A percentile compares a stretch with the other conserved stretches of the same genome.
phyloP scores from a whole-genome alignment of 1,140 invertebrate species.

The Drosophila yakuba region DNA sequence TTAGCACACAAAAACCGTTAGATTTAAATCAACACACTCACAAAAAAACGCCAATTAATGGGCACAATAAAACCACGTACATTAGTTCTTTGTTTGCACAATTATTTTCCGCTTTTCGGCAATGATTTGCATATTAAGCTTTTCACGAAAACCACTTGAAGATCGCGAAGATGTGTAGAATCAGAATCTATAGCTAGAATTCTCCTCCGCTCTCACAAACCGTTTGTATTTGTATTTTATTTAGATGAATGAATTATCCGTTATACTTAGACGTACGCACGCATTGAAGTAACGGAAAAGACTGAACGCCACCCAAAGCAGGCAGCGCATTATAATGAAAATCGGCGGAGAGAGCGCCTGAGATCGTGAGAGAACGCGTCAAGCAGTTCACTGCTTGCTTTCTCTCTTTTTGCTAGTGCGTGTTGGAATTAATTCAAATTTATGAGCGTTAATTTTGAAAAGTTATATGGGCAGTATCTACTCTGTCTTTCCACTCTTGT shows the following conservation, averaged over 20 bases:
- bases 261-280: slow-evolving; percentile 40
- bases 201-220: neutral
- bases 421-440: slow-evolving; percentile 69
- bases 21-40: slow-evolving; percentile 38
- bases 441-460: slow-evolving; percentile 73
- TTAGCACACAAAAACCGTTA: slow-evolving; percentile 38
- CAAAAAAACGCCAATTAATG: slow-evolving; percentile 25
- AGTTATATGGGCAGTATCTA: slow-evolving; percentile 18
- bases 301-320: slow-evolving; percentile 42
- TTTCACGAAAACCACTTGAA: slow-evolving; percentile 44
- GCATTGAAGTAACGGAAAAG: slow-evolving; percentile 62
- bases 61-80: slow-evolving; percentile 38
- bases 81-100: slow-evolving; percentile 23
- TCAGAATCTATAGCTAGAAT: slow-evolving; percentile 12
- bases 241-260: slow-evolving; percentile 21
- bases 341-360: neutral
- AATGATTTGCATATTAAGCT: slow-evolving; percentile 47
- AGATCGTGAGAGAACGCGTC: neutral
- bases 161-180: slow-evolving; percentile 21
- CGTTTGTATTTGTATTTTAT: slow-evolving; percentile 20
- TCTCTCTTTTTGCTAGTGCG: slow-evolving; percentile 21
- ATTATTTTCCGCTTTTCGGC: slow-evolving; percentile 28
- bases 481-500: neutral
- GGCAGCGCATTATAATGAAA: slow-evolving; percentile 37
- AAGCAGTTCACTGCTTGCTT: slow-evolving; percentile 6